Evolutionary conservation across 2,888 invertebrate species (phyloP).

Genomic region (Pecten maximus): DNA sequence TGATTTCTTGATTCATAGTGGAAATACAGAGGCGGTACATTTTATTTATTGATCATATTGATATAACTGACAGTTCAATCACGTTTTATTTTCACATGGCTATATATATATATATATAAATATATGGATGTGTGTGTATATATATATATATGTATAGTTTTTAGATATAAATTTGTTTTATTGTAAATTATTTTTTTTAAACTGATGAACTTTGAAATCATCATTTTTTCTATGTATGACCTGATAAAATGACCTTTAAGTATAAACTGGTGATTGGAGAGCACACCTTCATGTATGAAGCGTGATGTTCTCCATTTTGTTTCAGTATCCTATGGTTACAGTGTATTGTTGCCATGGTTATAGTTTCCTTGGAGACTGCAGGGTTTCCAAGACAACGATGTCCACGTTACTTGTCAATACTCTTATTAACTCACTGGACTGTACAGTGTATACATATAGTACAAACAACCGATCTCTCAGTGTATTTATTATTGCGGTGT

Average conservation of each 20-base stretch:
- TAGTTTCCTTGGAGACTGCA: neutral
- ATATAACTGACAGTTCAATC: neutral
- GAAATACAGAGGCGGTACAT: neutral
- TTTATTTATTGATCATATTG: neutral
- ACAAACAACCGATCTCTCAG: constrained; percentile 1
- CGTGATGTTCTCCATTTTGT: neutral
- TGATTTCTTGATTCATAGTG: neutral
- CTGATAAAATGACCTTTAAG: neutral
- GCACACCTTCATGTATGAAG: neutral
- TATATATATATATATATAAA: neutral
- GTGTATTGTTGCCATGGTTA: neutral
- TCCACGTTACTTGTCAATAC: neutral
- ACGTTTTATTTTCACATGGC: neutral
- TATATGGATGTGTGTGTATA: neutral
- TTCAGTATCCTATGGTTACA: neutral
- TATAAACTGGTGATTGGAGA: neutral
- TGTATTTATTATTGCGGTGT: constrained; percentile 22
- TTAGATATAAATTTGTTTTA: neutral
- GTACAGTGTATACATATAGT: constrained; percentile 5
- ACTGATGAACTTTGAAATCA: neutral
- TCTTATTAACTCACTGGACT: neutral
- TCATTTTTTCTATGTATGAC: neutral
- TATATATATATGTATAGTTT: neutral
- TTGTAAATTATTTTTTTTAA: neutral
- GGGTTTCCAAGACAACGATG: constrained; percentile 28